phyloP scores from a whole-genome alignment of 2,797 vertebrate genomes.

The Melopsittacus undulatus region DNA sequence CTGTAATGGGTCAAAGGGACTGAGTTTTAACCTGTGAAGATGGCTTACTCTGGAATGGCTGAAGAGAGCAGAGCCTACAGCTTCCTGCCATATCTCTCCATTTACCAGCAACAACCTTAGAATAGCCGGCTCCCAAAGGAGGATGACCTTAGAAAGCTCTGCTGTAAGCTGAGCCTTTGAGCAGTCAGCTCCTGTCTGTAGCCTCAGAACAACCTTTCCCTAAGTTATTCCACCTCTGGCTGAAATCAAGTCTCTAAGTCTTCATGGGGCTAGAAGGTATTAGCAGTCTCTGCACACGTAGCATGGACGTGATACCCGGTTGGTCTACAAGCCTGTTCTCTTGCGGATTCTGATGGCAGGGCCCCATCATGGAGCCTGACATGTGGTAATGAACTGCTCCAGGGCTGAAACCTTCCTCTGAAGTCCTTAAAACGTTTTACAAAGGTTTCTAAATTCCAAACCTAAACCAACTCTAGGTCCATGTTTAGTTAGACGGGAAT shows the following conservation, averaged over 20 bases:
- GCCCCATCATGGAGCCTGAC: background rate
- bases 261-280: background rate
- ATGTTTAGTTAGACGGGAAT: background rate
- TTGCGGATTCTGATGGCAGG: background rate
- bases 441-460: background rate
- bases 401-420: background rate
- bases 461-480: too few species aligned
- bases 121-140: background rate
- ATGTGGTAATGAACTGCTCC: background rate
- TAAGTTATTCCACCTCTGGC: background rate
- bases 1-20: background rate
- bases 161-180: background rate
- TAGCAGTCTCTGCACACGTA: background rate
- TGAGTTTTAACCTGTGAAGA: background rate
- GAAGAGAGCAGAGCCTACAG: background rate
- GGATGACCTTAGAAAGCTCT: background rate
- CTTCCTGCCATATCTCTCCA: fast-evolving
- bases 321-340: background rate
- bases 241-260: background rate
- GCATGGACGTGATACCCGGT: fast-evolving
- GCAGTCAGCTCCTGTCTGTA: fast-evolving
- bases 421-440: background rate
- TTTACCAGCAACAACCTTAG: background rate
- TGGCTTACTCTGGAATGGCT: background rate
- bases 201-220: background rate